Evolutionary conservation across 2,888 invertebrate genomes (phyloP), one percentile per base, ranked within the genome.

Genomic region (Bombyx huttoni): DNA sequence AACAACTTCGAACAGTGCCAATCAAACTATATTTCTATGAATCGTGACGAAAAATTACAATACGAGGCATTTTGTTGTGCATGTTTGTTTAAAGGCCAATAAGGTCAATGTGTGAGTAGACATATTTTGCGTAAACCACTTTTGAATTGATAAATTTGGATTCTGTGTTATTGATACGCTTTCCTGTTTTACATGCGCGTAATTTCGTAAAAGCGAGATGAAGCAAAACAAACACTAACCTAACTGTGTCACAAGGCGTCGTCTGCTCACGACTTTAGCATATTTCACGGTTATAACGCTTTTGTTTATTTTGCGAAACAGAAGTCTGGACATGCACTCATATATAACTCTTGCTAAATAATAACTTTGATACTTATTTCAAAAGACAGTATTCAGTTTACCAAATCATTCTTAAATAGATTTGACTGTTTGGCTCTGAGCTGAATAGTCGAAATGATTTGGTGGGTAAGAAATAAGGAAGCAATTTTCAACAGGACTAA

Each of bases 401-500:
- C 3, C 24, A 24, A 24, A 24, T 24, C 24, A 1, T 24, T 24
- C 24, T 0, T 24, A 24, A 24, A 24, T 5, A 24, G 24, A 24
- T 24, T 2, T 24, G 24, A 24, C 24, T 10, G 7, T 40, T 40
- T 10, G 8, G 2, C 40, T 40, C 8, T 40, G 40, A 49, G 47
- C 40, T 50, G 48, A 50, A 45, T 49, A 55, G 52, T 51, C 59
- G 52, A 58, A 61, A 53, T 50, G 51, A 55, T 53, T 59, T 58
- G 49, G 54, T 59, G 59, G 50, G 51, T 56, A 53, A 57, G 62
- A 66, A 66, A 60, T 62, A 64, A 73, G 75, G 73, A 77, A 75
- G 72, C 63, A 68, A 74, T 75, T 73, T 68, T 75, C 74, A 73
- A 73, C 73, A 73, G 70, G 69, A 75, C 75, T 64, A 74, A 75